Percentiles rank a stretch among this genome's conserved stretches.
Conservation (phyloP, 2,797 vertebrate species). For the Erpetoichthys calabaricus region DNA sequence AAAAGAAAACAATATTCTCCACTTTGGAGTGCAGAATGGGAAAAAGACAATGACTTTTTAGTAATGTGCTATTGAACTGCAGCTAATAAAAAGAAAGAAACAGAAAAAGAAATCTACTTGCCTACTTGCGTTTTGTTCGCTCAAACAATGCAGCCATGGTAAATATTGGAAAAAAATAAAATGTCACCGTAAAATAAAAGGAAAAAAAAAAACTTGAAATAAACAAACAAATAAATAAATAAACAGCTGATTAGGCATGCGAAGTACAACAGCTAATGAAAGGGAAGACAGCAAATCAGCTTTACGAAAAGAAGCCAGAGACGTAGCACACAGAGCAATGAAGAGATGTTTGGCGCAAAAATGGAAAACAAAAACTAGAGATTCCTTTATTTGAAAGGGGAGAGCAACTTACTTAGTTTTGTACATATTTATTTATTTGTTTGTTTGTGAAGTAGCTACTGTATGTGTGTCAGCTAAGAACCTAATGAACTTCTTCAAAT, state of each 20-base stretch:
- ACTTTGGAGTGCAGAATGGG: conserved; percentile 81
- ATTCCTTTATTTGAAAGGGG: conserved; percentile 46
- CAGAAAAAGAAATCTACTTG: conserved; percentile 9
- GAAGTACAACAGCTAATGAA: conserved; percentile 38
- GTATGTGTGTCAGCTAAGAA: too few relatives aligned
- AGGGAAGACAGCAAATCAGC: conserved; percentile 35
- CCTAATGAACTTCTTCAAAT: too few relatives aligned
- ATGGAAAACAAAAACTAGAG: conserved; percentile 38
- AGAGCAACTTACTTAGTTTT: conserved; percentile 39
- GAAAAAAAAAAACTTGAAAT: conserved; percentile 27
- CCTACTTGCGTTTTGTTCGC: conserved; percentile 43
- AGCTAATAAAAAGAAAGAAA: conserved; percentile 43
- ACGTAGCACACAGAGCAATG: conserved; percentile 44
- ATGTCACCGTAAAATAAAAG: conserved; percentile 12
- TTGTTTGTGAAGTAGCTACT: too few relatives aligned
- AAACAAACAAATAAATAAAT: conserved; percentile 29
- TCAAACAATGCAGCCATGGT: conserved; percentile 45
- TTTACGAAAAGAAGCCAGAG: conserved; percentile 32
- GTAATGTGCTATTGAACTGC: conserved; percentile 71
- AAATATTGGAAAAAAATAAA: conserved; percentile 26
- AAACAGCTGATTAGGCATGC: conserved; percentile 39
- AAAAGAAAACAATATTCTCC: conserved; percentile 89
- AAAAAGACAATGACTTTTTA: conserved; percentile 94
- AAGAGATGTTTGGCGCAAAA: conserved; percentile 19
- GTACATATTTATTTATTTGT: too few relatives aligned